Evolutionary conservation across 1,140 invertebrate genomes (phyloP).

Genomic region (Thaumatotibia leucotreta): DNA sequence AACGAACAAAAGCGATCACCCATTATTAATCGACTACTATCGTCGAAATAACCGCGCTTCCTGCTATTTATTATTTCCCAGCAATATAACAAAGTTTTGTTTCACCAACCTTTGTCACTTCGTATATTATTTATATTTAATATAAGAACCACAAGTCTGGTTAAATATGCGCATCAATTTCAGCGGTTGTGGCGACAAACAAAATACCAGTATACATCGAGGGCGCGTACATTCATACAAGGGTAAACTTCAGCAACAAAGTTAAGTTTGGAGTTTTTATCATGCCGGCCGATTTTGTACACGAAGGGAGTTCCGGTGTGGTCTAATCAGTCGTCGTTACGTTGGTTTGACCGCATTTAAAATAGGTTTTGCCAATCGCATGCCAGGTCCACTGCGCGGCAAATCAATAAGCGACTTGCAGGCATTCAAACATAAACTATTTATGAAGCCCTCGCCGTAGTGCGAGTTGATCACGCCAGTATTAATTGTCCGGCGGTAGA

Average conservation of each 20-base stretch:
- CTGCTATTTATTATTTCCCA: background rate
- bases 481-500: background rate
- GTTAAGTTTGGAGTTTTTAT: background rate
- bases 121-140: background rate
- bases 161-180: background rate
- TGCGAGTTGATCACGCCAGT: background rate
- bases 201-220: background rate
- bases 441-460: background rate
- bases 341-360: background rate
- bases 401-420: constrained; percentile 16
- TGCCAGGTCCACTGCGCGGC: background rate
- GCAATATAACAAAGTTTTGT: background rate
- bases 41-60: background rate
- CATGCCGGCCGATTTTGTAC: background rate
- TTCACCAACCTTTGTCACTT: background rate
- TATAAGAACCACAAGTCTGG: background rate
- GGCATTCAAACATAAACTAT: constrained; percentile 15
- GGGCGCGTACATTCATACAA: background rate
- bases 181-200: background rate
- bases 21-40: background rate
- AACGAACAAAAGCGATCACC: constrained; percentile 2
- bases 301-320: background rate
- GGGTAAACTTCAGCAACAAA: background rate
- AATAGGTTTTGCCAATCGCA: background rate
- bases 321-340: background rate